Conservation (phyloP, 2,113 vertebrate genomes). For the Macaca mulatta region DNA sequence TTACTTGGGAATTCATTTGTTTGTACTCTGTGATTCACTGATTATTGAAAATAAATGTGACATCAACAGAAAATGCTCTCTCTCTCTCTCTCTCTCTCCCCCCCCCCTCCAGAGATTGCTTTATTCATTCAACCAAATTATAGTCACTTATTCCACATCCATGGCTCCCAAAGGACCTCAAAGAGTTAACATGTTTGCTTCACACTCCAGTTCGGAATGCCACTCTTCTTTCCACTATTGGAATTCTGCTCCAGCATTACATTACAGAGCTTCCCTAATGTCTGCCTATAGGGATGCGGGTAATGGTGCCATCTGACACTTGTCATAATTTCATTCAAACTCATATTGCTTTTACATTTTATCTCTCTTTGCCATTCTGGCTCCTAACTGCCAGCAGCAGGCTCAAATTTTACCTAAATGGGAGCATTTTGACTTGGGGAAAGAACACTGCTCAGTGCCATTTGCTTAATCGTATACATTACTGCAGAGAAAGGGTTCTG, state of each 20-base stretch:
- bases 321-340: conserved; percentile 86
- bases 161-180: neutral
- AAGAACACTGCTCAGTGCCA: conserved; percentile 83
- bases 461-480: conserved; percentile 87
- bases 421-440: conserved; percentile 81
- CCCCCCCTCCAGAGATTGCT: neutral
- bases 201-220: conserved; percentile 51
- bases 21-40: neutral
- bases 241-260: conserved; percentile 75
- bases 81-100: neutral
- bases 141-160: neutral
- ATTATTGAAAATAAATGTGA: conserved; percentile 37
- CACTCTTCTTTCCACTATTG: conserved; percentile 68
- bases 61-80: neutral
- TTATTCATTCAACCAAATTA: neutral
- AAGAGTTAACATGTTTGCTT: conserved; percentile 74
- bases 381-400: conserved; percentile 84
- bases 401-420: conserved; percentile 86
- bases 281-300: conserved; percentile 79
- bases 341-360: conserved; percentile 85
- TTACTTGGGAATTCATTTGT: conserved; percentile 18
- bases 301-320: conserved; percentile 86
- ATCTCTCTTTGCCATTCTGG: conserved; percentile 84
- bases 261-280: conserved; percentile 83
- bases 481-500: conserved; percentile 75